Base-by-base conservation (phyloP, 2,888 invertebrate species). In the Chalcosyrphus nemorum region DNA sequence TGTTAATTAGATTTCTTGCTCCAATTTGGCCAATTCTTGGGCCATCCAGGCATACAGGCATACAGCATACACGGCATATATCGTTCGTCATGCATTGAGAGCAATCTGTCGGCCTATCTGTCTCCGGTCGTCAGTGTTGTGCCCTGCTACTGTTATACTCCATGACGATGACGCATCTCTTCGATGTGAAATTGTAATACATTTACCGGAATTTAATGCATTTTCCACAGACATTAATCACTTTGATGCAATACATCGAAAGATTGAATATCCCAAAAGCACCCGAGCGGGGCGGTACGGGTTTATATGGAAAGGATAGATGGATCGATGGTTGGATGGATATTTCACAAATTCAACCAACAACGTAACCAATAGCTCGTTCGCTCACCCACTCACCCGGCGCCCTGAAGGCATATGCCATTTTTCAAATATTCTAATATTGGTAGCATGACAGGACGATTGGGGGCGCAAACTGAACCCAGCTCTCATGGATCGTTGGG, bases 131-230 rank as follows among this genome's bases (percentile, higher is more conserved):
- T 72, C 7, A 27, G 27, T 13, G n/a, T n/a, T 5, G 43, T 21
- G 11, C 32, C 41, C 56, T 45, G 32, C 15, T 19, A 21, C 45
- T 50, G 74, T 54, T 59, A 59, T n/a, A n/a, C n/a, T 38, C 66
- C 32, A 71, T 77, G 81, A 71, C 71, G 71, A 76, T 76, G 82
- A 82, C 72, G 82, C 77, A 77, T 82, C 80, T 74, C 78, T 75
- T 87, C 86, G 87, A 88, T 87, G 87, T 87, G 88, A 90, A 90
- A 90, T 90, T 90, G 90, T 90, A 90, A 90, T 90, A 90, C 90
- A 90, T 90, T 90, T 90, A 89, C 89, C 89, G 88, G 90, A 90
- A 90, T 90, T 90, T 90, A 90, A 90, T 90, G 90, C 90, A 90
- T 90, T 90, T 90, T 90, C 90, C 90, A 90, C 90, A 90, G 88